Evolutionary conservation across 2,888 invertebrate genomes (phyloP), one percentile per base, ranked within the genome.

Genomic region (Spodoptera picta): DNA sequence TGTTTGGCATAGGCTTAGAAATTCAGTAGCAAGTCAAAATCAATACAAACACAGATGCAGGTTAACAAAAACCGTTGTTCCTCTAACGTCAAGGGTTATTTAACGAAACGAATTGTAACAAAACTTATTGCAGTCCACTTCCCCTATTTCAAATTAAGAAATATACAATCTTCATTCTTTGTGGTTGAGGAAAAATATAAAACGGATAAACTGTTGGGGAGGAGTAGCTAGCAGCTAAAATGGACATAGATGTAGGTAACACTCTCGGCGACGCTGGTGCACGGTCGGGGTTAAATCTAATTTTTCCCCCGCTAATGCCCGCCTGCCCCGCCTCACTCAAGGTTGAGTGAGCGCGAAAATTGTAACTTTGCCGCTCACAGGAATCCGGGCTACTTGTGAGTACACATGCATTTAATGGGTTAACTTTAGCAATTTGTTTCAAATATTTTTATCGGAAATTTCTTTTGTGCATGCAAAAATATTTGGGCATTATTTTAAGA

Each of bases 211-310:
- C 84, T 84, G 82, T 77, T 73, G 81, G 82, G 85, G 81, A 81
- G 87, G 84, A 83, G 83, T 83, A 82, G 85, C 83, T 88, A 84
- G 83, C 83, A 83, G 83, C 84, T 89, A 85, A 87, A 88, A 86
- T 81, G 84, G 84, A 86, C 85, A 84, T 83, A 80, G 84, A 87
- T 80, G 82, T 85, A 84, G 83, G 86, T 86, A 85, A 83, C 80
- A 82, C 84, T 86, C 84, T 82, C 81, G 36, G 9, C 81, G 77
- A 68, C 53, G 55, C 4, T 41, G 51, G 69, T 59, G 63, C 70
- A 62, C 77, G 85, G 90, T 88, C 88, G 92, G 90, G 89, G 90
- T 90, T 90, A 90, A 93, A 93, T 93, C 91, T 91, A 93, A 93
- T 93, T 93, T 91, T 90, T 87, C 88, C 87, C 80, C 88, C 88